These are phyloP conservation scores for Volucella bombylans DNA, from an alignment of 2,888 invertebrate genomes.

Conservation along the genomic window DNA sequence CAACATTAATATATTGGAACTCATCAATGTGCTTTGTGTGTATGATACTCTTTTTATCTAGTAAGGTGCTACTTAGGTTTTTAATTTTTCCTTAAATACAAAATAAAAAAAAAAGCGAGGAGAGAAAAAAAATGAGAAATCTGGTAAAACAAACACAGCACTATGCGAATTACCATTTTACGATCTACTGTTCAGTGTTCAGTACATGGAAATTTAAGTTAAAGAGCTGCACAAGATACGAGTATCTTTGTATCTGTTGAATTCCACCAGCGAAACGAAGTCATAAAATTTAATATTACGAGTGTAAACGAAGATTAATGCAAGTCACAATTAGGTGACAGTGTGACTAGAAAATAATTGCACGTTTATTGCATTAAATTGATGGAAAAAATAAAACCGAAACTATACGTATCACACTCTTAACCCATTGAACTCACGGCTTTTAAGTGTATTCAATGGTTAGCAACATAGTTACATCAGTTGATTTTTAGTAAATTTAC, in stretches of 20 bases:
- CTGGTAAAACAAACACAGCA: constrained; percentile 56
- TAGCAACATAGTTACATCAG: not conserved
- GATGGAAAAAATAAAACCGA: constrained; percentile 1
- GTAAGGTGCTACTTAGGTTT: constrained; percentile 37
- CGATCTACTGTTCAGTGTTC: constrained; percentile 27
- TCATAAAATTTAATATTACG: constrained; percentile 59
- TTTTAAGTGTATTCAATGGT: not conserved
- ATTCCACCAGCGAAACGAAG: constrained; percentile 43
- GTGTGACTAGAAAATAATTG: constrained; percentile 63
- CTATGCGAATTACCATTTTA: constrained; percentile 66
- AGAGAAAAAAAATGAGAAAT: constrained; percentile 45
- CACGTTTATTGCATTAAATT: constrained; percentile 53
- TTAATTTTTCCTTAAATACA: constrained; percentile 23
- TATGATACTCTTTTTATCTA: constrained; percentile 2
- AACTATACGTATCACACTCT: not conserved
- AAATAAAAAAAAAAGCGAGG: not conserved
- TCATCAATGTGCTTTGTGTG: constrained; percentile 50
- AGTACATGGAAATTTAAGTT: constrained; percentile 27
- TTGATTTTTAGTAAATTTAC: too few relatives aligned
- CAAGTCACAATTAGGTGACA: constrained; percentile 70
- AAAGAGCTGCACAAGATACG: constrained; percentile 40
- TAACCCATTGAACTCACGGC: constrained; percentile 11
- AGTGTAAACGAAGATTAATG: constrained; percentile 62
- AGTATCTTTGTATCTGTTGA: constrained; percentile 19
- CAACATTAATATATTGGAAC: constrained; percentile 68